phyloP scores from a whole-genome alignment of 2,113 vertebrate genomes.

The Myanophis thanlyinensis region DNA sequence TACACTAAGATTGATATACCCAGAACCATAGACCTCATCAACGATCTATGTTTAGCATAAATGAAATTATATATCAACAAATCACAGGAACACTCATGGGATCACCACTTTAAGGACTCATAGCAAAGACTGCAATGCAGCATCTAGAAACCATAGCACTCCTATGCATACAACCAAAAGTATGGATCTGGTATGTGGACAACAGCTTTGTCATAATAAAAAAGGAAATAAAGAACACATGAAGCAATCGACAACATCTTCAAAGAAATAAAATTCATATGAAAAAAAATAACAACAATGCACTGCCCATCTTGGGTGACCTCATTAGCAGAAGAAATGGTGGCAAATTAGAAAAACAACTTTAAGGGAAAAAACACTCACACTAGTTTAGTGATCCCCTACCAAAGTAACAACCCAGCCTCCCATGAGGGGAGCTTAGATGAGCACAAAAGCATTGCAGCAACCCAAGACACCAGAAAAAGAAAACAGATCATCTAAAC shows the following conservation, averaged over 20 bases:
- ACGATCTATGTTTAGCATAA: not conserved
- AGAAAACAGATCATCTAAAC: not conserved
- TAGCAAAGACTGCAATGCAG: not conserved
- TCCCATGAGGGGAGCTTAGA: not conserved
- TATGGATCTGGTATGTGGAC: not conserved
- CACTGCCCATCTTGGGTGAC: not conserved
- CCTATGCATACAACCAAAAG: not conserved
- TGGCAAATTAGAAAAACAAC: not conserved
- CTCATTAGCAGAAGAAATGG: not conserved
- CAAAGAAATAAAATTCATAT: not conserved
- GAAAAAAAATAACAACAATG: not conserved
- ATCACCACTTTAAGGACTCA: not conserved
- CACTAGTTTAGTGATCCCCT: not conserved
- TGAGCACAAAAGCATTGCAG: not conserved
- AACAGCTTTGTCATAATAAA: not conserved
- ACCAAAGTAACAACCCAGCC: not conserved
- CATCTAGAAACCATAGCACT: not conserved
- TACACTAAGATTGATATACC: not conserved
- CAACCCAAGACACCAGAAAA: not conserved
- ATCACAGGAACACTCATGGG: not conserved
- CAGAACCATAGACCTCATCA: not conserved
- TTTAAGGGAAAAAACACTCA: not conserved
- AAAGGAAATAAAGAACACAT: not conserved
- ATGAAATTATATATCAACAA: not conserved
- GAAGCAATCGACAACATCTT: not conserved